Evolutionary conservation across 2,113 vertebrate species (phyloP).

Genomic region (Sciurus niger): DNA sequence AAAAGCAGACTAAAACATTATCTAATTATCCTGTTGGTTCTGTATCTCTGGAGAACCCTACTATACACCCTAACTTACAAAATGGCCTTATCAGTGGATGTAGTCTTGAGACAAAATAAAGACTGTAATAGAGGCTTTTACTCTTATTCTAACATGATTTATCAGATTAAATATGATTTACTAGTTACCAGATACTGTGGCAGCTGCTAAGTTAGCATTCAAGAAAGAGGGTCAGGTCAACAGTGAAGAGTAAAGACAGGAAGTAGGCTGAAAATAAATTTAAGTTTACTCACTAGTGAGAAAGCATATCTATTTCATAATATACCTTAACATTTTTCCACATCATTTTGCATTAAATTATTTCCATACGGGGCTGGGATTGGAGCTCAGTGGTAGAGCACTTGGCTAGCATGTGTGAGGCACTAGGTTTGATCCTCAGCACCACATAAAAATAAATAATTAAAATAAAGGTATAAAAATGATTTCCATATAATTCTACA

Average conservation of each 20-base stretch:
- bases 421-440: too few species aligned
- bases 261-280: not conserved
- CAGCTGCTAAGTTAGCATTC: slow-evolving; percentile 7
- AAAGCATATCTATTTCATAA: slow-evolving; percentile 21
- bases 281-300: not conserved
- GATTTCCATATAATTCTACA: not conserved
- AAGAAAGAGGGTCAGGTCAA: not conserved
- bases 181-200: not conserved
- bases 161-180: not conserved
- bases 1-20: too few species aligned
- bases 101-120: slow-evolving; percentile 55
- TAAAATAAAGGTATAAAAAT: not conserved
- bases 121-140: not conserved
- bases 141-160: not conserved
- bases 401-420: too few species aligned
- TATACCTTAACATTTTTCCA: not conserved
- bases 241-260: not conserved
- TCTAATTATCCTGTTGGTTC: not conserved
- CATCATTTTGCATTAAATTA: not conserved
- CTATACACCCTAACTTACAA: not conserved
- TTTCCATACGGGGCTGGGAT: not conserved
- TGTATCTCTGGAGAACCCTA: not conserved
- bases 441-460: too few species aligned
- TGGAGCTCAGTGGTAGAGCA: too few species aligned
- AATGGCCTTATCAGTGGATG: not conserved